Conservation (phyloP, 2,888 invertebrate species). For the Scaptodrosophila latifasciaeformis region DNA sequence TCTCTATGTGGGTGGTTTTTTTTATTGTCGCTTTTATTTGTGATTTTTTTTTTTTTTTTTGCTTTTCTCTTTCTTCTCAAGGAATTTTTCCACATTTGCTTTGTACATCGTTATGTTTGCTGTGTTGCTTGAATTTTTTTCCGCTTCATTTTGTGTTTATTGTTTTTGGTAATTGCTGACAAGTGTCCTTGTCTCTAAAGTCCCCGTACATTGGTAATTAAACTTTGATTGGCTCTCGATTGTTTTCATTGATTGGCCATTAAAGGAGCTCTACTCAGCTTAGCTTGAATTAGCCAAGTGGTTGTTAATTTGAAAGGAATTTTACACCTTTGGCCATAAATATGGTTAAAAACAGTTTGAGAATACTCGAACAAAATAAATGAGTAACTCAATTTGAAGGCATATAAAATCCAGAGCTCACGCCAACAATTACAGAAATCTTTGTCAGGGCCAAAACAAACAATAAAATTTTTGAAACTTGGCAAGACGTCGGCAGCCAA, state of each 20-base stretch:
- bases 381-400: no score
- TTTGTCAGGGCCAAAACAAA: conserved; percentile 22
- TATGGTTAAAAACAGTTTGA: no score
- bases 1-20: conserved; percentile 15
- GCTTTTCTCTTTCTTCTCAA: no score
- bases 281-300: conserved; percentile 1
- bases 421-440: conserved; percentile 21
- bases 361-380: no score
- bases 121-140: conserved; percentile 27
- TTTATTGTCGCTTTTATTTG: conserved; percentile 58
- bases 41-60: conserved; percentile 32
- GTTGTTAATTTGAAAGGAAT: conserved; percentile 11
- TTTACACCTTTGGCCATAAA: no score
- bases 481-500: conserved; percentile 40
- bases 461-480: conserved; percentile 39
- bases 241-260: conserved; percentile 63
- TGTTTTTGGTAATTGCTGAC: conserved; percentile 24
- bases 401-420: background rate
- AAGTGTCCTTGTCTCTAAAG: conserved; percentile 10
- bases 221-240: conserved; percentile 64
- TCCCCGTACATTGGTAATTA: conserved; percentile 56
- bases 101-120: conserved; percentile 41
- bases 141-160: conserved; percentile 39
- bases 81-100: conserved; percentile 30
- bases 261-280: no score